Evolutionary conservation across 1,140 invertebrate species (phyloP), one percentile per base, ranked within the genome.

Genomic region (Aphis craccivora): DNA sequence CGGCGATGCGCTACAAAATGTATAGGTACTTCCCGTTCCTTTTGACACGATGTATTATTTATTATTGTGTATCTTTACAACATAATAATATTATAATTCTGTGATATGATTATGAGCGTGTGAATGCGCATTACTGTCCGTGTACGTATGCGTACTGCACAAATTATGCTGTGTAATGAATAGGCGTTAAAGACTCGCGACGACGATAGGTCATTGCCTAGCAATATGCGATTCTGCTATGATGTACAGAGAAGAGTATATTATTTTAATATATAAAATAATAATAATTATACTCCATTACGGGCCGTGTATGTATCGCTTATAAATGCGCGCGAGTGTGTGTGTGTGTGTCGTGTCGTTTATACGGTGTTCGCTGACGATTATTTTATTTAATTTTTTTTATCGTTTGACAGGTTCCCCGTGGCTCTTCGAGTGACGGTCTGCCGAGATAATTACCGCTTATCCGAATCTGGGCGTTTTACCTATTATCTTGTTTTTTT

Each of bases 321-420:
- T 51, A 45, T 40, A 45, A 11, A 45, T 14, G 48, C 9, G 2
- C 30, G 30, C 60, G 23, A 14, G 60, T 30, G 60, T 14, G 60
- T 18, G 60, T n/a, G 60, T n/a, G 30, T 67, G 30, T n/a, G 14
- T n/a, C 37, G 60, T 67, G 60, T n/a, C 60, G 60, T 76, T 67
- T 76, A 76, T 76, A 35, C n/a, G 60, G 60, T 20, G 60, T 76
- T n/a, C 60, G 18, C 60, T 76, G 60, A 76, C 60, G 60, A 76
- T 76, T 76, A 76, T 76, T 76, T 67, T n/a, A 67, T 67, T 67
- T 55, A 9, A 25, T 55, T 55, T 60, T 67, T 60, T 76, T 76
- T 67, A n/a, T 60, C 60, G 60, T 76, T 76, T 76, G 60, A 76
- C 60, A 76, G 60, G 60, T 76, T 76, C 60, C 60, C 60, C n/a